Conservation (phyloP, 2,797 vertebrate species). For the Urocyon cinereoargenteus region DNA sequence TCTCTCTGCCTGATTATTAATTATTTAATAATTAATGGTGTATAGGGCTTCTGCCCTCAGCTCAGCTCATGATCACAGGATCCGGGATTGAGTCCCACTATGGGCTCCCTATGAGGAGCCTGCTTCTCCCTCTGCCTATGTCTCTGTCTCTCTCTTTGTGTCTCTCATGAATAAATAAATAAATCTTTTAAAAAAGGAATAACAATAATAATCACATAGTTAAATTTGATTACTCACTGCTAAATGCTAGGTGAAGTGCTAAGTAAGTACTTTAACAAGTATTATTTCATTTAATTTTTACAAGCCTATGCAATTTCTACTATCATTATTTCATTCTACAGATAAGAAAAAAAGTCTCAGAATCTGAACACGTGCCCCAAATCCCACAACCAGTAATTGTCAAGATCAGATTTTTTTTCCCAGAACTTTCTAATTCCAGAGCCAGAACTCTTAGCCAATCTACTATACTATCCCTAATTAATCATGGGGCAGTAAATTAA, state of each 20-base stretch:
- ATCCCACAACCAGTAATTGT: background rate
- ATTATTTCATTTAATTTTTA: background rate
- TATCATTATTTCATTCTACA: background rate
- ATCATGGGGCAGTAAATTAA: background rate
- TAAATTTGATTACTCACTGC: background rate
- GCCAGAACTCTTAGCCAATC: background rate
- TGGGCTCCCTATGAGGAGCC: too few species aligned
- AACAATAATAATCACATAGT: background rate
- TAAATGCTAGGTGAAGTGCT: background rate
- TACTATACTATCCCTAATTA: background rate
- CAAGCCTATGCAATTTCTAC: background rate
- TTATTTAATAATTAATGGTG: too few species aligned
- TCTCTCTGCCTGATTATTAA: too few species aligned
- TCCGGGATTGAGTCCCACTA: too few species aligned
- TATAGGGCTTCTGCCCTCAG: too few species aligned
- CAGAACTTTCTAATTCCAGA: background rate
- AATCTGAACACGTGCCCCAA: background rate
- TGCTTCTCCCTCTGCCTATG: too few species aligned
- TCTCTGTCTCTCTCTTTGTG: too few species aligned
- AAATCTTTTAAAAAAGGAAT: too few species aligned
- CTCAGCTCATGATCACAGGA: too few species aligned
- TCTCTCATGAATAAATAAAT: too few species aligned
- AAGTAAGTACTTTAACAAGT: background rate
- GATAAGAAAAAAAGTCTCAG: background rate
- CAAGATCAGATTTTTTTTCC: background rate